phyloP scores from a whole-genome alignment of 1,140 invertebrate species.

The Drosophila lacertosa region DNA sequence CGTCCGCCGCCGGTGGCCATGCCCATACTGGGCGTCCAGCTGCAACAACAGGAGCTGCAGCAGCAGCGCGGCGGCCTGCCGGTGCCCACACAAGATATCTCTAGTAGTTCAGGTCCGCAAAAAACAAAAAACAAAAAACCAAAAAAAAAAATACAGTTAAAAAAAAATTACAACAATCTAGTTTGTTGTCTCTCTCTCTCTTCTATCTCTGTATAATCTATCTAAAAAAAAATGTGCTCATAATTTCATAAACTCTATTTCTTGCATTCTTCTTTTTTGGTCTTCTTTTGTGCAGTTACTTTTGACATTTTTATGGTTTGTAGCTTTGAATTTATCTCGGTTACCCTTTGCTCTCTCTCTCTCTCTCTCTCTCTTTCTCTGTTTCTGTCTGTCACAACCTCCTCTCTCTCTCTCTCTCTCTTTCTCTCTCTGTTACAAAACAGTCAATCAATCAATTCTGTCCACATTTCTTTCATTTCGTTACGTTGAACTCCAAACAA shows the following conservation, averaged over 20 bases:
- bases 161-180: constrained; percentile 53
- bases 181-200: constrained; percentile 57
- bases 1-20: constrained; percentile 79
- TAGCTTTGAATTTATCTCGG: constrained; percentile 24
- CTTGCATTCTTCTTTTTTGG: constrained; percentile 26
- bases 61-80: constrained; percentile 79
- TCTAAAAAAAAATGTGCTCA: constrained; percentile 38
- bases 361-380: neutral
- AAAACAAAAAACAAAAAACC: constrained; percentile 24
- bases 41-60: constrained; percentile 83
- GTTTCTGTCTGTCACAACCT: neutral
- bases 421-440: constrained; percentile 12
- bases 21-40: constrained; percentile 78
- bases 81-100: constrained; percentile 81
- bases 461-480: constrained; percentile 39
- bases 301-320: constrained; percentile 53
- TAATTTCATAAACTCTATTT: constrained; percentile 57
- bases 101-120: constrained; percentile 84
- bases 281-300: constrained; percentile 16
- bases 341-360: constrained; percentile 10
- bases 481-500: constrained; percentile 45
- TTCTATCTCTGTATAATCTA: constrained; percentile 39
- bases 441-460: constrained; percentile 34
- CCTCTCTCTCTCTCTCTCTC: constrained; percentile 5
- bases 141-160: constrained; percentile 10